Base-by-base conservation (phyloP, 2,888 invertebrate genomes). In the Altica lythri region DNA sequence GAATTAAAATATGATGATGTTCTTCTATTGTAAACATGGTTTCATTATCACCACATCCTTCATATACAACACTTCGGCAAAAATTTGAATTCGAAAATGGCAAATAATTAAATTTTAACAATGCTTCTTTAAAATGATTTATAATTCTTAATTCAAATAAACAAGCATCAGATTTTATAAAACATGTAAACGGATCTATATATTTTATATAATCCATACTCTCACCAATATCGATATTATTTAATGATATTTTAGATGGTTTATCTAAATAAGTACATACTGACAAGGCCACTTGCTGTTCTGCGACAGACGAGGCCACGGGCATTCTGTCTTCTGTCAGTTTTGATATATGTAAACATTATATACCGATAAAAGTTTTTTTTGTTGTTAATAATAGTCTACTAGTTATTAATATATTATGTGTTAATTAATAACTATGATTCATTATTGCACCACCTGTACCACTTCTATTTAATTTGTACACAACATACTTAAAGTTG, bases 1-100 rank as follows among this genome's bases (percentile, higher is more conserved):
- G n/a, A n/a, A n/a, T n/a, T n/a, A n/a, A n/a, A n/a, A n/a, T n/a
- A n/a, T n/a, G n/a, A n/a, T n/a, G n/a, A n/a, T n/a, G n/a, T 55
- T 83, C 79, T 60, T 83, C 77, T 27, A 89, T 69, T 46, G 86
- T 81, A 63, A 87, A 88, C 8, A 82, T 77, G n/a, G 76, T 68
- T 25, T 77, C 66, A 1, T 81, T 75, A 63, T 85, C 69, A 1
- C 86, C 86, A 65, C 86, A 83, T 40, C 89, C 91, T 77, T 93
- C 91, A 4, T 90, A 77, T 2, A 92, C 77, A 1, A 89, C 76
- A 69, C 88, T 88, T 49, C 88, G 84, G 2, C 83, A 81, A 76
- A 92, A 91, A 76, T 92, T 91, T 1, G 90, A 81, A 72, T 90
- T 90, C 0, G 86, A 84, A 65, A 88, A 84, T 67, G 85, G 84